phyloP scores from a whole-genome alignment of 2,797 vertebrate genomes.

The Podarcis siculus region DNA sequence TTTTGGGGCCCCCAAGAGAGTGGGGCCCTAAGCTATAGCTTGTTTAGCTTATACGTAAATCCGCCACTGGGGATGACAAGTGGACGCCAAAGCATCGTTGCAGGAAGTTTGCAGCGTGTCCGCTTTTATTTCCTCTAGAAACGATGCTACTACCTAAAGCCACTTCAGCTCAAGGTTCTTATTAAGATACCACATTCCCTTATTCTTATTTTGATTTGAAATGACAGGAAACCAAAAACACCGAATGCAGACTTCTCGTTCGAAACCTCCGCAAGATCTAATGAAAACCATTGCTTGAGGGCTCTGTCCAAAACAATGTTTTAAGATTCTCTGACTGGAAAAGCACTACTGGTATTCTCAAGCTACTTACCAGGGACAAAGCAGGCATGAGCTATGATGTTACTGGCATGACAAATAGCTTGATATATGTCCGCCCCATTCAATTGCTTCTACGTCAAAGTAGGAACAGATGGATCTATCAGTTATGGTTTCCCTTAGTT shows the following conservation, averaged over 20 bases:
- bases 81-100: fast-evolving
- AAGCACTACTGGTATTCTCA: not conserved
- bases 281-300: conserved; percentile 53
- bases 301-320: not conserved
- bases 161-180: not conserved
- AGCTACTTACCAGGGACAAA: not conserved
- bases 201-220: conserved; percentile 63
- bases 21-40: too few relatives aligned
- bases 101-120: conserved; percentile 53
- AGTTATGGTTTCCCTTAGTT: too few relatives aligned
- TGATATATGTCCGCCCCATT: not conserved
- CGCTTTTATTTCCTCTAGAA: conserved; percentile 22
- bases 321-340: not conserved
- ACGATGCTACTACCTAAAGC: conserved; percentile 50
- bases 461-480: too few relatives aligned
- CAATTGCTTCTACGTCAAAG: not conserved
- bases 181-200: conserved; percentile 15
- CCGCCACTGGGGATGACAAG: not conserved
- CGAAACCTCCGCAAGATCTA: conserved; percentile 39
- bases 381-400: not conserved
- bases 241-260: conserved; percentile 38
- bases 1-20: too few relatives aligned
- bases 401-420: not conserved
- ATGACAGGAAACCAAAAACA: conserved; percentile 66
- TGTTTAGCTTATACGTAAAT: too few relatives aligned